These are phyloP conservation scores for Sinocyclocheilus rhinocerous DNA, from an alignment of 2,113 vertebrate species.

Conservation along the genomic window DNA sequence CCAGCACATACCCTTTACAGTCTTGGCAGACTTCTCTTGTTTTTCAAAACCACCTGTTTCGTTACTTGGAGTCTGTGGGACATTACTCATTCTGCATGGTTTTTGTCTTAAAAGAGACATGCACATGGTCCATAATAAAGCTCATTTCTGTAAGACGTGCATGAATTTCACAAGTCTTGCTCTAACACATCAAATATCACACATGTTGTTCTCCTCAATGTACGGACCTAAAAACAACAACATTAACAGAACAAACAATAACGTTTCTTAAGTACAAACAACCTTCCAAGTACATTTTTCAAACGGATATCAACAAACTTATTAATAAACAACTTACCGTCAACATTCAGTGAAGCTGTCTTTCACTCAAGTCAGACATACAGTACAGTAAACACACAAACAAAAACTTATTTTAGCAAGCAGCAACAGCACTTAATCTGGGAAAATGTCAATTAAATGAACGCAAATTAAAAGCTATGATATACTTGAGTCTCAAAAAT, in stretches of 20 bases:
- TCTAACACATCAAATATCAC: neutral
- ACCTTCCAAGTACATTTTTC: neutral
- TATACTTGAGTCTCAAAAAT: neutral
- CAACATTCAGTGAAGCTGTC: neutral
- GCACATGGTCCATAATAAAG: neutral
- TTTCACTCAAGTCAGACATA: neutral
- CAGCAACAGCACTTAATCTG: neutral
- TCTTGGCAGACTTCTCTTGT: neutral
- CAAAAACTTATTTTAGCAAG: neutral
- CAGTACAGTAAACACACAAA: neutral
- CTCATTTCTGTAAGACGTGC: neutral
- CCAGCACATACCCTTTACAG: neutral
- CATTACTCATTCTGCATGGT: neutral
- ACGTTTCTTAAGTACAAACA: neutral
- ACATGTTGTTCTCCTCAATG: neutral
- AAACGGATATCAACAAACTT: neutral
- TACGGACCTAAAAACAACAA: neutral
- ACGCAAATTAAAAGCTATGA: neutral
- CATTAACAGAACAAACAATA: neutral
- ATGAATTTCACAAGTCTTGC: neutral
- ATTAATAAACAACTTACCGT: neutral
- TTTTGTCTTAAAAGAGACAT: neutral
- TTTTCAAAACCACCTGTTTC: constrained; percentile 28
- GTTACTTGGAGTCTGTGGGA: neutral
- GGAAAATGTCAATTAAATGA: neutral